phyloP scores from a whole-genome alignment of 1,140 invertebrate species.

The Daktulosphaira vitifoliae region DNA sequence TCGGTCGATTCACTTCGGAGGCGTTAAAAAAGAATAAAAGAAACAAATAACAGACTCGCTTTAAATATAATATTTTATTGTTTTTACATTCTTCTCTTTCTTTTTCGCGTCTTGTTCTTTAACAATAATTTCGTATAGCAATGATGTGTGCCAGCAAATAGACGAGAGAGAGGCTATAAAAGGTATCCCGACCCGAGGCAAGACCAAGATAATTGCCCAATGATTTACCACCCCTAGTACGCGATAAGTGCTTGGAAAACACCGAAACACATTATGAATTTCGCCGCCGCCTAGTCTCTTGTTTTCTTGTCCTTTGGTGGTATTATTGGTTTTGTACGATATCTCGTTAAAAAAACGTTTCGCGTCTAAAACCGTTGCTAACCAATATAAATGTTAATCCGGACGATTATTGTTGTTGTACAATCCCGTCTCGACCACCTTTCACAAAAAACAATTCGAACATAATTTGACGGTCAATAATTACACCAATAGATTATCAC shows the following conservation, averaged over 20 bases:
- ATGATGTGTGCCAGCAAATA: no score
- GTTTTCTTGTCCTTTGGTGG: neutral
- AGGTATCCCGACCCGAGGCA: slow-evolving; percentile 4
- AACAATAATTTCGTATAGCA: no score
- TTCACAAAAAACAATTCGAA: no score
- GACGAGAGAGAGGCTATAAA: slow-evolving; percentile 10
- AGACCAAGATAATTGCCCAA: slow-evolving; percentile 22
- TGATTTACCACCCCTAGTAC: slow-evolving; percentile 23
- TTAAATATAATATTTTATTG: no score
- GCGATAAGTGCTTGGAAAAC: slow-evolving; percentile 19
- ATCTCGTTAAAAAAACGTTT: slow-evolving; percentile 29
- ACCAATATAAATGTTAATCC: slow-evolving; percentile 32
- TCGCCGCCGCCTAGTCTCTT: neutral
- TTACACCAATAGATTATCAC: neutral
- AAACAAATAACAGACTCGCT: no score
- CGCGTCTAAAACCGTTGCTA: neutral
- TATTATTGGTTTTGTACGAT: slow-evolving; percentile 12
- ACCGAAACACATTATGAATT: slow-evolving; percentile 16
- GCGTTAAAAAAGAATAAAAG: no score
- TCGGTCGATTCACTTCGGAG: no score
- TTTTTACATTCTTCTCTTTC: no score
- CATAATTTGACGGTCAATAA: no score
- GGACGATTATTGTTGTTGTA: no score
- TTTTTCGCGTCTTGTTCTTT: no score
- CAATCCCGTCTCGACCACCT: no score